Conservation (phyloP, 2,888 invertebrate species). For the Crossocerus cetratus region DNA sequence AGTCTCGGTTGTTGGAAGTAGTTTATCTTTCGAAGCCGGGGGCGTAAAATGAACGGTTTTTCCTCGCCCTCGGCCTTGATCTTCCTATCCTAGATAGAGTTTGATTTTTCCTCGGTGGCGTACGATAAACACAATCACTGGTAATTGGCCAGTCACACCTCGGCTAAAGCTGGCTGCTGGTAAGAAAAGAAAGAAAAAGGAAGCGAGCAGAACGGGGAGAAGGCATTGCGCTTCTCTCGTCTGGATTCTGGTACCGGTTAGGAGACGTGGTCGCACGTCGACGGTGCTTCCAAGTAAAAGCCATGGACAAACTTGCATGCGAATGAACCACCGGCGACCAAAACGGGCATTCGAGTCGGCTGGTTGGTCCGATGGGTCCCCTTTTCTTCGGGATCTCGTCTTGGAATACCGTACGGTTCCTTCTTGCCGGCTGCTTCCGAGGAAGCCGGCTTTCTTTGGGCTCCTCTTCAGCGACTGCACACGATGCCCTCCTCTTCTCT, state of each 20-base stretch:
- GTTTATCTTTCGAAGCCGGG: not conserved
- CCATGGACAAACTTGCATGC: conserved; percentile 65
- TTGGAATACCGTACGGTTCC: conserved; percentile 61
- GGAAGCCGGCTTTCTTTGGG: conserved; percentile 57
- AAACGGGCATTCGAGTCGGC: conserved; percentile 65
- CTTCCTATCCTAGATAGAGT: no score
- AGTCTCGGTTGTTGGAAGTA: not conserved
- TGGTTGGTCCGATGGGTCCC: conserved; percentile 52
- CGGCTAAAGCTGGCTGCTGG: conserved; percentile 41
- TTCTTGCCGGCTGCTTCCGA: conserved; percentile 61
- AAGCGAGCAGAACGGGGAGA: conserved; percentile 18
- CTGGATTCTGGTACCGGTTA: conserved; percentile 58
- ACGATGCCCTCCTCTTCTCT: conserved; percentile 36
- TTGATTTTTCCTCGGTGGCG: not conserved
- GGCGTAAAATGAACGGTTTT: not conserved
- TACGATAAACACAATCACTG: no score
- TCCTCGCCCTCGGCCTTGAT: not conserved
- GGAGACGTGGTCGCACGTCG: conserved; percentile 60
- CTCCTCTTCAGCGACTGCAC: conserved; percentile 46
- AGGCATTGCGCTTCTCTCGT: conserved; percentile 24
- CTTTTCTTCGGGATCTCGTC: conserved; percentile 60
- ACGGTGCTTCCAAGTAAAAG: conserved; percentile 64
- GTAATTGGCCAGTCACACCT: conserved; percentile 1
- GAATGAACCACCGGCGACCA: conserved; percentile 68
- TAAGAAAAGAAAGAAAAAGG: conserved; percentile 36